Conservation (phyloP, 2,113 vertebrate genomes). For the Megatriorchis doriae region DNA sequence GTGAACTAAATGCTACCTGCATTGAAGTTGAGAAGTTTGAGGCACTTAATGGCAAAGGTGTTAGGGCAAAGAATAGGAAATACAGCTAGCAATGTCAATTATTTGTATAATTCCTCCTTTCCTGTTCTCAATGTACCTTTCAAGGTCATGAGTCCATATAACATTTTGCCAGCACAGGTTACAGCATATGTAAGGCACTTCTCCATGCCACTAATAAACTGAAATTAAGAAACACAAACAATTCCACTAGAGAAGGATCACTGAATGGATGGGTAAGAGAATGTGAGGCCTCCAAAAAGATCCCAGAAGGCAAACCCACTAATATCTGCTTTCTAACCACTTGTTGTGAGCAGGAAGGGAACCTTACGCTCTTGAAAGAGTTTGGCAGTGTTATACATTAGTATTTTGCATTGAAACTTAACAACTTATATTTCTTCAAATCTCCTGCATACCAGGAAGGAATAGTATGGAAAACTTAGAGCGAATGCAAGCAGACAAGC, state of each 20-base stretch:
- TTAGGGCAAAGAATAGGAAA: neutral
- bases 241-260: neutral
- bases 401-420: neutral
- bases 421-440: neutral
- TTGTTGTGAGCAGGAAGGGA: neutral
- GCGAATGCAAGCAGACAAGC: neutral
- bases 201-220: neutral
- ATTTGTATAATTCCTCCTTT: neutral
- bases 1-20: neutral
- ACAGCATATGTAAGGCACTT: neutral
- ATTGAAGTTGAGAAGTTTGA: neutral
- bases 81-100: neutral
- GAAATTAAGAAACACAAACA: neutral
- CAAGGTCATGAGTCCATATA: neutral
- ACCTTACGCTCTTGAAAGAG: neutral
- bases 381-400: neutral
- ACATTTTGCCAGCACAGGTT: neutral
- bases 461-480: neutral
- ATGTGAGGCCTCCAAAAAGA: neutral
- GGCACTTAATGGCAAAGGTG: neutral
- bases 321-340: neutral
- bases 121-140: neutral
- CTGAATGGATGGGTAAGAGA: neutral
- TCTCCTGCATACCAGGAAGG: neutral
- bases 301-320: neutral